Conservation (phyloP, 92 coral and sea anemone genomes). For the Montipora capitata region DNA sequence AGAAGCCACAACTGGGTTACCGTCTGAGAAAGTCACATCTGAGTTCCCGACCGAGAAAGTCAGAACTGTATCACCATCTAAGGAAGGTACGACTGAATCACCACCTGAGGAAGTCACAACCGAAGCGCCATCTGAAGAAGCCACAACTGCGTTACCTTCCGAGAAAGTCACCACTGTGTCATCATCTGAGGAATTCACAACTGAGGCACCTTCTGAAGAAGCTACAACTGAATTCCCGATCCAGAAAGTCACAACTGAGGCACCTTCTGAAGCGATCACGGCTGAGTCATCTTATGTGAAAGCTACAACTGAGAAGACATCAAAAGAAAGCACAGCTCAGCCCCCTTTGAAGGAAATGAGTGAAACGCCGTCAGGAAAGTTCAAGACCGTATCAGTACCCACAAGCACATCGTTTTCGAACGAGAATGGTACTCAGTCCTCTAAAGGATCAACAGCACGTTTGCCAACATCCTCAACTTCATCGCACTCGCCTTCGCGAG, state of each 20-base stretch:
- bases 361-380: no score
- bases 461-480: neutral
- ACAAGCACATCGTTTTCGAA: no score
- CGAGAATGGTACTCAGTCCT: no score
- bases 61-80: neutral
- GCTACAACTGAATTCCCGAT: neutral
- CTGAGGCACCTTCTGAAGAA: neutral
- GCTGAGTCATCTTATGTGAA: no score
- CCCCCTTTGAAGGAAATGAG: no score
- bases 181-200: neutral
- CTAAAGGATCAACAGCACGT: no score
- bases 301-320: no score
- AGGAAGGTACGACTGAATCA: neutral
- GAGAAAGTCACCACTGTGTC: neutral
- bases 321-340: no score
- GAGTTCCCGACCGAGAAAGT: neutral
- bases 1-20: neutral
- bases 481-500: neutral
- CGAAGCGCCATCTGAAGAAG: neutral
- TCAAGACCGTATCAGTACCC: no score
- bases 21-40: neutral
- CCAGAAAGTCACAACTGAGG: neutral
- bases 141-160: neutral
- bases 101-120: neutral
- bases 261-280: neutral